Conservation (phyloP, 2,113 vertebrate species). For the Pomatostomus ruficeps region DNA sequence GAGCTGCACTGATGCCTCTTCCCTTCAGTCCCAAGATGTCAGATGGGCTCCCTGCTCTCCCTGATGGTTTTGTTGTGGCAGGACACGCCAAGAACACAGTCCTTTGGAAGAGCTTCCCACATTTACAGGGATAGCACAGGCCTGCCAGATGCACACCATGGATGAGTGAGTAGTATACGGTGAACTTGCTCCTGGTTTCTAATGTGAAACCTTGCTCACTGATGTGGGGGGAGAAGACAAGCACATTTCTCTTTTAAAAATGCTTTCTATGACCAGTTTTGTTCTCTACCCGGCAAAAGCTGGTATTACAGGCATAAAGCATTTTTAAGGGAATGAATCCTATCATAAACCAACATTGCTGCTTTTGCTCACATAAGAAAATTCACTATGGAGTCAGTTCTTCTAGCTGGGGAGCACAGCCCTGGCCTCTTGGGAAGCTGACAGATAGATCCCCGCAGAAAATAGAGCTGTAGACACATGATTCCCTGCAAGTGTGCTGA, state of each 20-base stretch:
- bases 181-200: background rate
- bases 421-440: background rate
- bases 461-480: background rate
- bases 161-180: background rate
- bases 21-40: background rate
- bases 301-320: background rate
- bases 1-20: background rate
- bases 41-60: background rate
- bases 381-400: background rate
- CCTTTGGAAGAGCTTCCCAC: background rate
- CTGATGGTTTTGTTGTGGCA: background rate
- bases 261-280: background rate
- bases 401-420: background rate
- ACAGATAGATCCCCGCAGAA: background rate
- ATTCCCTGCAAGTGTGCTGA: background rate
- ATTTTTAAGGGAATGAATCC: background rate
- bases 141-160: background rate
- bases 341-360: background rate
- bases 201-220: background rate
- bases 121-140: accelerated
- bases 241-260: background rate
- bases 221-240: background rate
- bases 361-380: background rate
- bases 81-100: background rate
- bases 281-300: background rate